A percentile compares a stretch with the other conserved stretches of the same genome.
phyloP scores from a whole-genome alignment of 2,888 invertebrate species.

The Calephelis perditalis region DNA sequence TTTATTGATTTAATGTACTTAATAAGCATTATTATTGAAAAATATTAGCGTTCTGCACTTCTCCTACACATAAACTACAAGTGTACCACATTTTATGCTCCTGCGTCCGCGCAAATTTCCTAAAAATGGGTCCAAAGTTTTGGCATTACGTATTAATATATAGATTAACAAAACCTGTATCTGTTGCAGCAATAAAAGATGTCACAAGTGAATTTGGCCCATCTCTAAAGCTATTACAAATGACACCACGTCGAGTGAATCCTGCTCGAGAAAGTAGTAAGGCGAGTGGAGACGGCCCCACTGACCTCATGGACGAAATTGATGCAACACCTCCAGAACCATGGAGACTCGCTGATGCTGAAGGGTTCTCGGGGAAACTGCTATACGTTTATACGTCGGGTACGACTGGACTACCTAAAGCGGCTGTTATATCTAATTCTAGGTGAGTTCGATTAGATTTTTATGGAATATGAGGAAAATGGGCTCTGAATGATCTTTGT shows the following conservation, averaged over 20 bases:
- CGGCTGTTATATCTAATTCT: conserved; percentile 96
- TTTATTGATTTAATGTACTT: too few relatives aligned
- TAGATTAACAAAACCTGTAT: background rate
- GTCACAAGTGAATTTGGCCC: conserved; percentile 82
- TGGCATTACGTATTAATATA: too few relatives aligned
- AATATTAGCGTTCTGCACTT: too few relatives aligned
- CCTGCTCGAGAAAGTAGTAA: conserved; percentile 33
- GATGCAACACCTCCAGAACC: conserved; percentile 74
- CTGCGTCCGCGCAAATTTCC: too few relatives aligned
- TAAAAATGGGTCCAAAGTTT: too few relatives aligned
- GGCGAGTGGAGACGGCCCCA: conserved; percentile 56
- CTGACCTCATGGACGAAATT: conserved; percentile 79
- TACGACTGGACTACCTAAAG: conserved; percentile 98
- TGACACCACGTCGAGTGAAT: conserved; percentile 53
- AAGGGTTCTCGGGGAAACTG: conserved; percentile 87
- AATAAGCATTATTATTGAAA: too few relatives aligned
- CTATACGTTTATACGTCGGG: conserved; percentile 99
- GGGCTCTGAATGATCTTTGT: too few relatives aligned
- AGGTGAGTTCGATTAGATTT: conserved; percentile 76
- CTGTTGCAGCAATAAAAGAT: conserved; percentile 81
- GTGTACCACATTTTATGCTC: too few relatives aligned
- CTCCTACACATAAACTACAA: too few relatives aligned
- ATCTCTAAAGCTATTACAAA: conserved; percentile 82
- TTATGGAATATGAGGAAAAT: too few relatives aligned
- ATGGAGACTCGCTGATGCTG: conserved; percentile 78